Evolutionary conservation across 23 tunicate genomes (phyloP).

Genomic region (Botrylloides violaceus): DNA sequence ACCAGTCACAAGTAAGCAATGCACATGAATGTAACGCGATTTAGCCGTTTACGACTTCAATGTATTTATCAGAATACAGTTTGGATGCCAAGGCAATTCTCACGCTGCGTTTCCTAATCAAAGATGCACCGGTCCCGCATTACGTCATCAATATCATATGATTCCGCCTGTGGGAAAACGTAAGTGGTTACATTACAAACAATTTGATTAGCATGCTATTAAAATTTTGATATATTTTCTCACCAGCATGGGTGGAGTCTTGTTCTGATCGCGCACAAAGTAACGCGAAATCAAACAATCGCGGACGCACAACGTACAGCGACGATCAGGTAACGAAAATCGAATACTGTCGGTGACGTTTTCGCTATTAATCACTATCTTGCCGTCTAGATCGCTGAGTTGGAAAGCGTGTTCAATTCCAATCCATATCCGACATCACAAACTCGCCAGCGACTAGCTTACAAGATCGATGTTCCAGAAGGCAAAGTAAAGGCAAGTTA

Average conservation of each 20-base stretch:
- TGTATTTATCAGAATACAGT: slow-evolving; percentile 9
- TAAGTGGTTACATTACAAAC: background rate
- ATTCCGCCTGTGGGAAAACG: background rate
- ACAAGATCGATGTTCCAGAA: slow-evolving; percentile 63
- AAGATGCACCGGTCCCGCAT: background rate
- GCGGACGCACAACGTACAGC: slow-evolving; percentile 70
- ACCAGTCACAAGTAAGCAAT: slow-evolving; percentile 21
- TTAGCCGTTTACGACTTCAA: too few species aligned
- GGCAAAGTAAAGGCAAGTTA: slow-evolving; percentile 66
- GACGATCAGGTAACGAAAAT: slow-evolving; percentile 60
- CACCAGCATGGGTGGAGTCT: slow-evolving; percentile 6
- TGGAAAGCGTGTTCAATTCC: slow-evolving; percentile 46
- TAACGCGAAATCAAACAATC: slow-evolving; percentile 14
- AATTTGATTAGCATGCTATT: background rate
- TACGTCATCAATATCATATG: background rate
- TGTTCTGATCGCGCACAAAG: background rate
- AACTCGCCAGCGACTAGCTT: slow-evolving; percentile 58
- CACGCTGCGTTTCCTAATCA: background rate
- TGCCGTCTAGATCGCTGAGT: slow-evolving; percentile 42
- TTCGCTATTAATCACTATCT: background rate
- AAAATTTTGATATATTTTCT: background rate
- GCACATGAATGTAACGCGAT: background rate
- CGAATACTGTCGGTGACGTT: background rate
- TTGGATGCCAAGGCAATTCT: slow-evolving; percentile 1
- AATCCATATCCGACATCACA: slow-evolving; percentile 81